Evolutionary conservation across 2,888 invertebrate species (phyloP), one percentile per base, ranked within the genome.

Genomic region (Plebejus anna): DNA sequence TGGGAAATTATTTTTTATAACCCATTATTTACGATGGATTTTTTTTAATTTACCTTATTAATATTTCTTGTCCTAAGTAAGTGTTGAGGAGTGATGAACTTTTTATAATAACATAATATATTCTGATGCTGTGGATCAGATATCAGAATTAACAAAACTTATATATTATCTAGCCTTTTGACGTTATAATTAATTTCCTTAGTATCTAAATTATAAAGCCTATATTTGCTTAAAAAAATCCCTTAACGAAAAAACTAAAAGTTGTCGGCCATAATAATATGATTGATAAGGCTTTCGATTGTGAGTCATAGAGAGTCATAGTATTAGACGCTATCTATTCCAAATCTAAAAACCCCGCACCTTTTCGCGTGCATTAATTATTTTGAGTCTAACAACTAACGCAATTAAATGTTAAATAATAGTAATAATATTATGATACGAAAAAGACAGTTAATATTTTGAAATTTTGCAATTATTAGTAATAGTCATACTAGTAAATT

Each of bases 271-370:
- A 22, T 11, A 9, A 22, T 11, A 9, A 22, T 11, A 32, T 55
- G 73, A 73, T 55, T 51, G 76, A 80, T 80, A 57, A 70, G 47
- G 75, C 28, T 61, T 47, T 76, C 47, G 71, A 76, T 76, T 2
- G 76, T 78, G 77, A 73, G 32, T 73, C 73, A 73, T 51, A 51
- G 1, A 51, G n/a, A 55, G 73, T 55, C 51, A 9, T 28, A 72
- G 22, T 47, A 22, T 73, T 55, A 16, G 73, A 55, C 73, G 55
- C 32, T 75, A 47, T 42, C 75, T 47, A 66, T 57, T 75, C n/a
- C 22, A 28, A 61, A 61, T 61, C 47, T 75, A 61, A 75, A 75
- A 75, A 47, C 66, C 6, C 61, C 61, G 13, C 75, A 16, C 75
- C 66, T 66, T 75, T 75, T 75, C 16, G 47, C 66, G 16, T 61